Evolutionary conservation across 2,113 vertebrate species (phyloP), one percentile per base, ranked within the genome.

Genomic region (Mohoua ochrocephala): DNA sequence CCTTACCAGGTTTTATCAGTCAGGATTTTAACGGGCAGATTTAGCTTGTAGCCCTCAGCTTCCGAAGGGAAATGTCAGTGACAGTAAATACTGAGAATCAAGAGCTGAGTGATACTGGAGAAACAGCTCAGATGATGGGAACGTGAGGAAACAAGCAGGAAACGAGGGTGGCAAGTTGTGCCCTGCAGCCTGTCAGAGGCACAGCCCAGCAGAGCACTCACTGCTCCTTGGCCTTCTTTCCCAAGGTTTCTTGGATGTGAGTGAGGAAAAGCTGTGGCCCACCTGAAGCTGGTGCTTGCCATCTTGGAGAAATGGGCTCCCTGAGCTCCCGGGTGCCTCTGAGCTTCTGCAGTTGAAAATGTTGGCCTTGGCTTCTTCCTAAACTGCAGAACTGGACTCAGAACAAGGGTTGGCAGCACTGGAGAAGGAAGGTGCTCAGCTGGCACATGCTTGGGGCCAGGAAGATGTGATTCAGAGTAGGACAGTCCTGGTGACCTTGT

Each of bases 401-500:
- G 52, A 75, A 9, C 11, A 33, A 37, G 16, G 22, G 4, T 2
- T 42, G 75, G 39, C 60, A 53, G 63, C 39, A 47, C 0, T 6
- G 31, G 54, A n/a, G 49, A 10, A 35, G 41, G 81, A n/a, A 19
- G 20, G 45, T 64, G n/a, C 56, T 70, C 42, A 52, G 37, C 35
- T 71, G 53, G 53, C n/a, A 2, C 11, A 5, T 14, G 33, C 64
- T 19, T 73, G 59, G 42, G 57, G 37, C 44, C 50, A 23, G 69
- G 41, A 42, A 9, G 77, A 20, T 2, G 11, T 24, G 35, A 28
- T 15, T 53, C 27, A 18, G 54, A 27, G 28, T 11, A 4, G 3
- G 22, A 15, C 12, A 42, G 35, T 76, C 15, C 4, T 1, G 18
- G 52, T 4, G 50, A 79, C 21, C 20, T 2, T 1, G 1, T 27